Base-by-base conservation (phyloP, 2,797 vertebrate genomes). In the Phataginus tricuspis region DNA sequence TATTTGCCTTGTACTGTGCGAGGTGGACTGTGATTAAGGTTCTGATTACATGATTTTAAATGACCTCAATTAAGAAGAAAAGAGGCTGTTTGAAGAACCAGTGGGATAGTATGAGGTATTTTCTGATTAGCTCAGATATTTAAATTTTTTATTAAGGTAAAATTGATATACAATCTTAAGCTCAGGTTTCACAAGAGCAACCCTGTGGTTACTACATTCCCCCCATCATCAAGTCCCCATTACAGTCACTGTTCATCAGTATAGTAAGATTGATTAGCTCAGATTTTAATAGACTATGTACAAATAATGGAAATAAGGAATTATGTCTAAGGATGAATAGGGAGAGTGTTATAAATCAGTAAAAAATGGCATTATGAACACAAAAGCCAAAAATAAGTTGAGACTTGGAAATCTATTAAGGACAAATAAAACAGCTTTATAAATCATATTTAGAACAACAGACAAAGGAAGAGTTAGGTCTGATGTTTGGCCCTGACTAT, bases 21-120 rank as follows among this genome's bases (percentile, higher is more conserved):
- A n/a, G n/a, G n/a, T n/a, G n/a, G n/a, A n/a, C n/a, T n/a, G n/a
- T n/a, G n/a, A n/a, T n/a, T n/a, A n/a, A n/a, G n/a, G n/a, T n/a
- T n/a, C n/a, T n/a, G 77, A 86, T 72, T 87, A 74, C 16, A 34
- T 93, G 37, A 93, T 90, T 87, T 90, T 68, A 80, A 69, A 63
- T 84, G 29, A 90, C 5, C 6, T 51, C 16, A n/a, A 27, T 82
- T 63, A 90, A 92, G 49, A 82, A 45, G 66, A 59, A 86, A 68
- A 78, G 19, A 29, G 18, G 45, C 45, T 66, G 8, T 77, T 16
- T 94, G 71, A 79, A 64, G 77, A 75, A 59, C 14, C 16, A 87
- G 15, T 49, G 6, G 69, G 37, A 31, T 8, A 51, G 37, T 79
- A 53, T 39, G 34, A 53, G 19, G 6, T 69, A 45, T 88, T 87